phyloP scores from a whole-genome alignment of 1,140 invertebrate genomes.

The Batillaria attramentaria region DNA sequence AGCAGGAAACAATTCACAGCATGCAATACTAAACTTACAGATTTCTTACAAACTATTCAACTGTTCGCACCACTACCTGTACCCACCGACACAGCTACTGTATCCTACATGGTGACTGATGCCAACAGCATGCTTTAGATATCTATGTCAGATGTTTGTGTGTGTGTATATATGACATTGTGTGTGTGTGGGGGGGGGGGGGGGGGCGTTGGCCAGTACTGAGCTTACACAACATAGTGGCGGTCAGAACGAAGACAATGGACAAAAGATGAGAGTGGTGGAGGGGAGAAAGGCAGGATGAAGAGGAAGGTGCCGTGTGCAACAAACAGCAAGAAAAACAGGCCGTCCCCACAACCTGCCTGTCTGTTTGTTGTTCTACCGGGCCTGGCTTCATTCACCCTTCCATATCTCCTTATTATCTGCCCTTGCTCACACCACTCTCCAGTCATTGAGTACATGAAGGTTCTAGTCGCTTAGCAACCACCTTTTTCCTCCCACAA shows the following conservation, averaged over 20 bases:
- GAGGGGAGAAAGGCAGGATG: not conserved
- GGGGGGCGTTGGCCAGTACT: too few species aligned
- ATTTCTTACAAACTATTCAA: too few species aligned
- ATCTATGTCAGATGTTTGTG: not conserved
- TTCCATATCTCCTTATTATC: constrained; percentile 13
- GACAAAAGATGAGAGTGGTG: not conserved
- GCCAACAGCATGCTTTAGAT: not conserved
- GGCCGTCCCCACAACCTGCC: too few species aligned
- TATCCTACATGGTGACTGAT: not conserved
- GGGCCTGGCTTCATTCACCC: constrained; percentile 71
- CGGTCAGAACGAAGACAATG: too few species aligned
- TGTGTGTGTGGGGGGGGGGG: too few species aligned
- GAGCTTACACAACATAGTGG: too few species aligned
- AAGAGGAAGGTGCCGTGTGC: too few species aligned
- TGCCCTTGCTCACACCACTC: constrained; percentile 28
- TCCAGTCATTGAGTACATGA: constrained; percentile 18
- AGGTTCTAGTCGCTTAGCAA: not conserved
- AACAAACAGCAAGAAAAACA: too few species aligned
- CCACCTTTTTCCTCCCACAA: not conserved
- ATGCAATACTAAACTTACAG: too few species aligned
- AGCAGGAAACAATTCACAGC: too few species aligned
- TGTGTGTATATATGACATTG: not conserved
- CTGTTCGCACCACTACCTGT: not conserved
- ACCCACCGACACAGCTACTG: not conserved
- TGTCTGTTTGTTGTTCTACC: constrained; percentile 21